Evolutionary conservation across 1,140 invertebrate genomes (phyloP), one percentile per base, ranked within the genome.

Genomic region (Pararge aegeria): DNA sequence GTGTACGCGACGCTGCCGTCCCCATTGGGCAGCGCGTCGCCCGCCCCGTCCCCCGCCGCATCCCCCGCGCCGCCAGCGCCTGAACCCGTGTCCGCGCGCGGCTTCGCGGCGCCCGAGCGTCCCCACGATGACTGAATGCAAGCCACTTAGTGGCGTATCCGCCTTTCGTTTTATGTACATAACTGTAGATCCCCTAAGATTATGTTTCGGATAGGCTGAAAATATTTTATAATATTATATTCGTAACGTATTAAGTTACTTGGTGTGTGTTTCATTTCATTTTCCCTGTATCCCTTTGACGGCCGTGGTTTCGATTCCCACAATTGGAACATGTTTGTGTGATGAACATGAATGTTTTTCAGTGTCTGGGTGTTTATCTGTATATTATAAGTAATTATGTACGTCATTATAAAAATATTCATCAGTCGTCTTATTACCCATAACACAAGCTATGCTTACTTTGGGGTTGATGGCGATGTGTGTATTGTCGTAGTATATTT

Each of bases 161-260:
- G 78, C 81, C 80, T 82, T 75, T 73, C 61, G 61, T 75, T 75
- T 77, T 46, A 73, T 80, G 83, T 88, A 88, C 78, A 88, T 88
- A 87, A 76, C 56, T 73, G 71, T 80, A 83, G 77, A 82, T 78
- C 71, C 75, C 70, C 63, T 83, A 85, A 78, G 74, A 84, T 88
- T 85, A 84, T 87, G 80, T 87, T 80, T 79, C 73, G 10, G 65
- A 81, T 87, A 87, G 76, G 82, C 70, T 87, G 78, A 83, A 82
- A 81, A 80, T 86, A 83, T 88, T 88, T 88, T 87, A 87, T 87
- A 87, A 82, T 81, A 88, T 83, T 83, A 87, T 88, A 73, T 75
- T 78, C 65, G 53, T 67, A 70, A 70, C 54, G 67, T 66, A 61
- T 69, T 72, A 64, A 59, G 49, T 48, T 52, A 52, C 51, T 6